phyloP scores from a whole-genome alignment of 2,888 invertebrate genomes.

The Apomyelois bistriatella region DNA sequence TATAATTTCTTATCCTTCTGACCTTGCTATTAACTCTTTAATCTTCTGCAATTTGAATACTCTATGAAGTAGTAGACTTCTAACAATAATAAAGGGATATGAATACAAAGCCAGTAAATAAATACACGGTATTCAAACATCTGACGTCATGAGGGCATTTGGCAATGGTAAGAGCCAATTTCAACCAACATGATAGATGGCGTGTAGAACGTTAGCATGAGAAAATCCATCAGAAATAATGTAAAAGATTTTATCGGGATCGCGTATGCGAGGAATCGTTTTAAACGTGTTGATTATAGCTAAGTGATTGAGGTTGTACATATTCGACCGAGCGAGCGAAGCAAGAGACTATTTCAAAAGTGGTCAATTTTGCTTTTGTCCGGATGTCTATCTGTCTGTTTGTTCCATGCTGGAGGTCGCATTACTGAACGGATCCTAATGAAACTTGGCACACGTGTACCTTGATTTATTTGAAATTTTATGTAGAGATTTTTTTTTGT shows the following conservation, averaged over 20 bases:
- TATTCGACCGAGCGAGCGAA: no score
- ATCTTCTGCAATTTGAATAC: neutral
- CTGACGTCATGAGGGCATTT: neutral
- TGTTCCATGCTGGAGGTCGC: no score
- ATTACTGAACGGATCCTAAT: no score
- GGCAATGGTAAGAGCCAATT: slow-evolving; percentile 1
- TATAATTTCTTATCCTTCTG: neutral
- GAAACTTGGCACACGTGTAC: no score
- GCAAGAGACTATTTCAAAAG: no score
- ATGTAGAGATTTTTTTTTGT: no score
- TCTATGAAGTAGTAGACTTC: neutral
- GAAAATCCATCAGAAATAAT: slow-evolving; percentile 5
- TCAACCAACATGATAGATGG: neutral
- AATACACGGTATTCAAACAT: neutral
- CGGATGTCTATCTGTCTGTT: no score
- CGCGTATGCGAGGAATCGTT: neutral
- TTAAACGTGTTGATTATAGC: neutral
- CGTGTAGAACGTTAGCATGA: neutral
- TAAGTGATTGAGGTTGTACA: no score
- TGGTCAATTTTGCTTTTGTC: no score
- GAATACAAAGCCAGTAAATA: neutral
- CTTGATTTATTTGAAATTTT: no score
- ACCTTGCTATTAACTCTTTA: neutral
- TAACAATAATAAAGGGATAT: neutral
- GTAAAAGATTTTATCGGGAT: neutral